Evolutionary conservation across 2,888 invertebrate species (phyloP).

Genomic region (Colletes collaris): DNA sequence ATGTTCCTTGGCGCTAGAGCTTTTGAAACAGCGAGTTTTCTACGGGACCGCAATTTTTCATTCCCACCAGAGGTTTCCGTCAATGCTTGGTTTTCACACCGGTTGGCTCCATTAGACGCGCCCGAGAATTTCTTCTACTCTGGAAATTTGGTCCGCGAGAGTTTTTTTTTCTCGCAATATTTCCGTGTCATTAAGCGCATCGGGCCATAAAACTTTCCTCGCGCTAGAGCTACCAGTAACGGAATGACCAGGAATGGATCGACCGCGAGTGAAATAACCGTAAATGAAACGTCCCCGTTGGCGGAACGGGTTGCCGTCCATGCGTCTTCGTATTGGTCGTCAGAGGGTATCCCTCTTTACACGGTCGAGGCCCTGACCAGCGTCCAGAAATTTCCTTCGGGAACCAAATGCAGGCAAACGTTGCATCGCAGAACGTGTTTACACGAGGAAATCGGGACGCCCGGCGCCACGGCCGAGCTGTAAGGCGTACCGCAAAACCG

Average conservation of each 20-base stretch:
- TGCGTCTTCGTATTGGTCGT: conserved; percentile 12
- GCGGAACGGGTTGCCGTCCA: background rate
- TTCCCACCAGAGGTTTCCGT: no score
- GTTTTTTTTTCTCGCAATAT: no score
- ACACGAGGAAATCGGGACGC: conserved; percentile 61
- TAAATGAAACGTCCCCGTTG: conserved; percentile 18
- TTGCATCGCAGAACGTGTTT: conserved; percentile 59
- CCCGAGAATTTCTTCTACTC: no score
- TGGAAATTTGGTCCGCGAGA: no score
- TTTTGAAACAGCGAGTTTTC: no score
- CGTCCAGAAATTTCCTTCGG: conserved; percentile 50
- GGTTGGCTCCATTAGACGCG: no score
- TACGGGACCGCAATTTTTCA: no score
- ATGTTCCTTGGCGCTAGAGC: background rate
- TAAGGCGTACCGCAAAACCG: conserved; percentile 67
- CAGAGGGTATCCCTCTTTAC: conserved; percentile 1
- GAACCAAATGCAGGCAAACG: conserved; percentile 32
- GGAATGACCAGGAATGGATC: conserved; percentile 11
- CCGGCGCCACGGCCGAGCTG: conserved; percentile 44
- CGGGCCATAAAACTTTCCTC: background rate
- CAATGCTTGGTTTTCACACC: no score
- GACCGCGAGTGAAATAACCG: conserved; percentile 1
- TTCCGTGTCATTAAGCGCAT: background rate
- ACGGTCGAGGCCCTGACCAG: background rate
- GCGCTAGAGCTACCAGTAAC: background rate